phyloP scores from a whole-genome alignment of 2,888 invertebrate species.

The Drosophila recens region DNA sequence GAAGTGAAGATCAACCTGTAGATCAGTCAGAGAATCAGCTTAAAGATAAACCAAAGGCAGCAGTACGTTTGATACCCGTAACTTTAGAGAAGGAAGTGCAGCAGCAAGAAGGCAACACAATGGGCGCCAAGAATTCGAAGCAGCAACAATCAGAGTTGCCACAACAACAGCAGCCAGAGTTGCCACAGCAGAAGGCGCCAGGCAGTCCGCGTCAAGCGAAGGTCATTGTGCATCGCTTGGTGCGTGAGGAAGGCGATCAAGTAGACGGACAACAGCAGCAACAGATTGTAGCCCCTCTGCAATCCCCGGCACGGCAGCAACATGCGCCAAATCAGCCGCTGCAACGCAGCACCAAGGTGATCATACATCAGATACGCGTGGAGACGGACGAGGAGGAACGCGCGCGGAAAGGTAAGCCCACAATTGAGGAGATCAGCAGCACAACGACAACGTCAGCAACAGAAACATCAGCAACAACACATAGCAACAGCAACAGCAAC shows the following conservation, averaged over 20 bases:
- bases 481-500: conserved; percentile 27
- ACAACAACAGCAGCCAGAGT: conserved; percentile 28
- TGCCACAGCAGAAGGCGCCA: conserved; percentile 44
- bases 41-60: conserved; percentile 1
- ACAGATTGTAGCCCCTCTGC: background rate
- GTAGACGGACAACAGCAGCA: conserved; percentile 9
- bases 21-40: background rate
- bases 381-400: conserved; percentile 52
- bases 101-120: conserved; percentile 19
- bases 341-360: conserved; percentile 71
- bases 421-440: conserved; percentile 70
- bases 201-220: conserved; percentile 70
- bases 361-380: conserved; percentile 65
- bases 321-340: conserved; percentile 23
- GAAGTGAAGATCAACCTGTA: background rate
- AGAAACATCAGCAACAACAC: conserved; percentile 18
- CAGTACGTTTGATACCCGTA: conserved; percentile 20
- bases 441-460: conserved; percentile 35
- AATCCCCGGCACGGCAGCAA: conserved; percentile 2
- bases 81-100: conserved; percentile 12
- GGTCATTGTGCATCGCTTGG: conserved; percentile 78
- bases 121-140: conserved; percentile 71
- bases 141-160: conserved; percentile 26
- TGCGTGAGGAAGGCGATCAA: conserved; percentile 31
- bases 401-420: conserved; percentile 57